Evolutionary conservation across 2,797 vertebrate genomes (phyloP).

Genomic region (Mormyrops attenuatus): DNA sequence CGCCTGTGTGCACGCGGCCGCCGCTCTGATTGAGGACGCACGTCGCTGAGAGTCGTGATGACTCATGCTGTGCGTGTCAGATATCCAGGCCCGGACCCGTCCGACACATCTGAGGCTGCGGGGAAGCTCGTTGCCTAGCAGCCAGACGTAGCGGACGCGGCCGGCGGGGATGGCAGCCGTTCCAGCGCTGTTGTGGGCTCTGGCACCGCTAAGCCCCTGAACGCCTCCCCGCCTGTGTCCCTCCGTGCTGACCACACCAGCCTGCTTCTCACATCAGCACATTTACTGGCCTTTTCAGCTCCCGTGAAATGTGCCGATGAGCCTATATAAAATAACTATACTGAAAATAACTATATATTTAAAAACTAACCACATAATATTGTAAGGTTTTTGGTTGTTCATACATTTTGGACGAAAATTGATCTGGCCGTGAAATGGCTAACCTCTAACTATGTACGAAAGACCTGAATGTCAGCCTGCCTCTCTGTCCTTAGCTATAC

Average conservation of each 20-base stretch:
- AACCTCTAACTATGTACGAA: neutral
- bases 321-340: neutral
- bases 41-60: neutral
- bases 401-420: neutral
- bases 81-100: neutral
- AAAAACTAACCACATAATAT: neutral
- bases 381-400: neutral
- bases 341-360: neutral
- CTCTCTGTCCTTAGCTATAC: neutral
- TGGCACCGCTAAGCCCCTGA: neutral
- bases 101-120: neutral
- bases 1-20: neutral
- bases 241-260: neutral
- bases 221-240: neutral
- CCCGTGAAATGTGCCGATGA: neutral
- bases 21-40: neutral
- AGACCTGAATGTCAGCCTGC: neutral
- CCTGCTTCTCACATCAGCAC: neutral
- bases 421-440: neutral
- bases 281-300: neutral
- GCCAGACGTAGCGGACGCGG: neutral
- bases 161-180: neutral
- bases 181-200: neutral
- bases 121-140: neutral
- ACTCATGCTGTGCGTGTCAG: neutral